Conservation (phyloP, 2,113 vertebrate species). For the Climacteris rufus region DNA sequence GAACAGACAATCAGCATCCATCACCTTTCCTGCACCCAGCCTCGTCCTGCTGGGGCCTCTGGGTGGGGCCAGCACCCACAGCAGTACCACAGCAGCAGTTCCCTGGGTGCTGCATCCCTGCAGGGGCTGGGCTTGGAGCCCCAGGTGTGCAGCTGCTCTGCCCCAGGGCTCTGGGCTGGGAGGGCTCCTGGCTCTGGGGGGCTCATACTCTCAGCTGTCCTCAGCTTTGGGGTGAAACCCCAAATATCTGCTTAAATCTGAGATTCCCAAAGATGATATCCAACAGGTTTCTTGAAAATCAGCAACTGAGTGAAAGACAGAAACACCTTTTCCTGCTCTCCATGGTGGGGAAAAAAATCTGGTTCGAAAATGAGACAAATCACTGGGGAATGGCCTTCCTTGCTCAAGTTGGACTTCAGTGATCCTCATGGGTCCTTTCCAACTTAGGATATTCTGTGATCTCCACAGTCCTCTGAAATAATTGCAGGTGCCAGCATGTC, state of each 20-base stretch:
- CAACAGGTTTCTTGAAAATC: background rate
- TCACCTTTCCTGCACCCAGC: background rate
- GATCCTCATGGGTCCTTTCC: background rate
- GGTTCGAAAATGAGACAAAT: background rate
- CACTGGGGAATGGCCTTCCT: background rate
- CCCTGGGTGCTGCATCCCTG: background rate
- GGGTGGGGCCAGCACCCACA: background rate
- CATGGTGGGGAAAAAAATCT: background rate
- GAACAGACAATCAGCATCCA: accelerated
- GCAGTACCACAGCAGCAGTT: accelerated
- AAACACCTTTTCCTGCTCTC: background rate
- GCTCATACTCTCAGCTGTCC: background rate
- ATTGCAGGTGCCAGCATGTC: background rate
- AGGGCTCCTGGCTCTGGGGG: background rate
- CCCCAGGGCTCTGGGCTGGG: background rate
- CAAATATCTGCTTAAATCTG: background rate
- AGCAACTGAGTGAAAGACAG: background rate
- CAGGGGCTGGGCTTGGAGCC: background rate
- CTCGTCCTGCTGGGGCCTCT: background rate
- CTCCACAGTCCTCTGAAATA: background rate
- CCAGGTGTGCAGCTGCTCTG: background rate
- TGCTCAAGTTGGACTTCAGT: background rate
- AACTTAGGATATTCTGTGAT: background rate
- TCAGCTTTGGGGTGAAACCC: background rate
- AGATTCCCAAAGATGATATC: background rate